Base-by-base conservation (phyloP, 92 coral and sea anemone genomes). In the Porites lobata region DNA sequence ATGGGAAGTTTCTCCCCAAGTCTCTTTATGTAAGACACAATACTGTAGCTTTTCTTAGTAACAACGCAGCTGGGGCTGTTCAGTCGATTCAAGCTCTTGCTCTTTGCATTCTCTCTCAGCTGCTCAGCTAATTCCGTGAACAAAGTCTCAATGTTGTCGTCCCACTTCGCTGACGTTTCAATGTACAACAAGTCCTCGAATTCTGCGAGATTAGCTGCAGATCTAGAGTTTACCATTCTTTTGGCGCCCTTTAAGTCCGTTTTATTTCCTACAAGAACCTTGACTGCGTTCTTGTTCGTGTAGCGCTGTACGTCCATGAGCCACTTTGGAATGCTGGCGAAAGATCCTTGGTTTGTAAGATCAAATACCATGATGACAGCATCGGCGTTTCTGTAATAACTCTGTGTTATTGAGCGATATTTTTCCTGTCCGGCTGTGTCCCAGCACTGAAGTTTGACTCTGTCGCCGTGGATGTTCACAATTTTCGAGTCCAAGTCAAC, bases 251-350 rank as follows among this genome's bases (percentile, higher is more conserved):
- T 91, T 86, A 98, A 96, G 94, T 98, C 99, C 18, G 98, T 98
- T 86, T 98, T 98, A 72, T 98, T 98, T 11, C 99, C 99, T 32
- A 98, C 99, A 47, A 98, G 86, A 24, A 98, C 99, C 78, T 96
- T 96, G 38, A 95, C 78, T 50, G 93, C 91, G 81, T 95, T 91
- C 90, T 86, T 94, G 70, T 85, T 87, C 29, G 96, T 92, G 77
- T 94, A 93, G 71, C 92, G 92, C 76, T 98, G 96, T 19, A 98
- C 98, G 65, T 98, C 98, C 77, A 95, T 89, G 6, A 98, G 89
- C 99, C 99, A 98, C 72, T 94, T 98, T 4, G 99, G 99, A 80
- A 98, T 92, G 68, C 98, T 96, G 1, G 99, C 99, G 85, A 98
- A 98, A 10, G 96, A 95, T 58, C 96, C 96, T 86, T 95, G 94